Base-by-base conservation (phyloP, 2,888 invertebrate species). In the Hirtodrosophila duncani region DNA sequence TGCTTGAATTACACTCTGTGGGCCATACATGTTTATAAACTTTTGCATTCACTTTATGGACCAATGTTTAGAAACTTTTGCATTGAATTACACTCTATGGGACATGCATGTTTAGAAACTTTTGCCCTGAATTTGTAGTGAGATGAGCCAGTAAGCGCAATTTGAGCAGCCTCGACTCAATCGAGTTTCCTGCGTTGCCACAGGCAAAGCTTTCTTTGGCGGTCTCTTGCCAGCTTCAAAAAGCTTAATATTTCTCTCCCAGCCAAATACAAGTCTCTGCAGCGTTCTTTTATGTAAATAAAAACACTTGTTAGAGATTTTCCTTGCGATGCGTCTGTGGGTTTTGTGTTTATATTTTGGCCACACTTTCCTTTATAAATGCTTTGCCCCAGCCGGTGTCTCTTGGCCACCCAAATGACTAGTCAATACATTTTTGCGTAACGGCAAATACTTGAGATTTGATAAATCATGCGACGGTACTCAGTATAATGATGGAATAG, bases 241-340 rank as follows among this genome's bases (percentile, higher is more conserved):
- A 56, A 53, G 53, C 50, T 24, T 43, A 43, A 53, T 61, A 53
- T 33, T 24, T 8, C 29, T 36, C 45, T 38, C 31, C 13, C 43
- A 31, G 23, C 7, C 20, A 6, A 7, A 6, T 7, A 20, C 7
- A 20, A 4, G 4, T 14, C 33, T 30, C 43, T 41, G 18, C 26
- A 13, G 16, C 24, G 3, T 36, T 37, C 34, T 50, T 27, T 33
- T 41, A 43, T 50, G 41, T 11, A 55, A 59, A 41, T 53, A 52
- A 62, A 64, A 66, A 79, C 78, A 79, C 78, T 79, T 79, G 78
- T 79, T 78, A 74, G 59, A 69, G 59, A 63, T 64, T 71, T 71
- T 59, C 52, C 46, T 42, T 62, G 30, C 43, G 14, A 7, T 17
- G 8, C 6, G 16, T 23, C 60, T 44, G 26, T 24, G 13, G 27